Percentiles rank a stretch among this genome's conserved stretches.
Conservation (phyloP, 2,888 invertebrate species). For the Petrophora chlorosata region DNA sequence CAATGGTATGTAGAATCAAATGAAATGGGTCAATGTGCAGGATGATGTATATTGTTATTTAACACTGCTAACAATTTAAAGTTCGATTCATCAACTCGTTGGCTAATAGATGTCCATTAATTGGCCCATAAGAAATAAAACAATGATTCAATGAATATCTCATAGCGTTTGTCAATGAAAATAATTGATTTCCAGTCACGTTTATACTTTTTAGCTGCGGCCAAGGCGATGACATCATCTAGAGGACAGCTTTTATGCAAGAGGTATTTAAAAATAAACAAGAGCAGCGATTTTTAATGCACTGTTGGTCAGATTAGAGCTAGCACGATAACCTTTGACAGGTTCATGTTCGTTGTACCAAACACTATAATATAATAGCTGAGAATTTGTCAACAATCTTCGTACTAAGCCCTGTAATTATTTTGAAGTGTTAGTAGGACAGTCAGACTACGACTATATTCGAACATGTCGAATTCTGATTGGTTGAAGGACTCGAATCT, state of each 20-base stretch:
- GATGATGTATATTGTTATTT: conserved; percentile 20
- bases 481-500: too few relatives aligned
- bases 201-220: conserved; percentile 21
- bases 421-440: too few relatives aligned
- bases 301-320: not conserved
- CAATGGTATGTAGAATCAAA: too few relatives aligned
- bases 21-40: too few relatives aligned
- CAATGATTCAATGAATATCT: conserved; percentile 21
- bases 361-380: too few relatives aligned
- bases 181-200: conserved; percentile 41
- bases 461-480: too few relatives aligned
- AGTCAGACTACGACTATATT: too few relatives aligned
- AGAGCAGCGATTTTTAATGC: conserved; percentile 27
- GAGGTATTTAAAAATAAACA: conserved; percentile 6
- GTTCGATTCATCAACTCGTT: conserved; percentile 14
- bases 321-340: conserved; percentile 15
- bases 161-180: conserved; percentile 24
- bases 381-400: not conserved
- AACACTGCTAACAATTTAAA: conserved; percentile 17
- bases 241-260: conserved; percentile 1
- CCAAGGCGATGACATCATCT: conserved; percentile 25
- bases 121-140: conserved; percentile 9
- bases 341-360: not conserved
- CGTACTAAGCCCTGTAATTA: too few relatives aligned
- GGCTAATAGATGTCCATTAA: conserved; percentile 12